phyloP scores from a whole-genome alignment of 2,888 invertebrate species.

The Agrilus cyanescens region DNA sequence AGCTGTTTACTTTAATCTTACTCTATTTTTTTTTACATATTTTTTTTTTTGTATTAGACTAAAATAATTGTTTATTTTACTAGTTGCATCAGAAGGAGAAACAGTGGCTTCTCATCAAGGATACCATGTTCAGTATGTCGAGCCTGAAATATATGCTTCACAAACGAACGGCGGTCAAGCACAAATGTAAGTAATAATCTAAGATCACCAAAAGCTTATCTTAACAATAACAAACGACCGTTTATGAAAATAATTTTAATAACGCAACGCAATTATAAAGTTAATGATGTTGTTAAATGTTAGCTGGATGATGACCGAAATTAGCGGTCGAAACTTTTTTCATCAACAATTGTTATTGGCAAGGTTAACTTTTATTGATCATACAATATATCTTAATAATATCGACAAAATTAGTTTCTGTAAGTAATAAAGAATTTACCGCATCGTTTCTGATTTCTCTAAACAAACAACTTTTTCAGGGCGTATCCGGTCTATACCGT shows the following conservation, averaged over 20 bases:
- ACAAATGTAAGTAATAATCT: slow-evolving; percentile 42
- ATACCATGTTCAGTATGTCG: slow-evolving; percentile 67
- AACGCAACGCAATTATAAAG: no score
- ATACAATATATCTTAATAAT: background rate
- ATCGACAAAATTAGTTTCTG: slow-evolving; percentile 23
- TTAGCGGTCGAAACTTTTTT: no score
- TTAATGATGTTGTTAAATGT: no score
- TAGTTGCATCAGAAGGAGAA: slow-evolving; percentile 45
- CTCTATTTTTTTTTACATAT: slow-evolving; percentile 3
- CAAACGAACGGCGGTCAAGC: slow-evolving; percentile 42
- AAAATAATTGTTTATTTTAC: background rate
- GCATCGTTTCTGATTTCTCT: background rate
- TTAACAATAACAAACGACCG: no score
- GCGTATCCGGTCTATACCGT: slow-evolving; percentile 69
- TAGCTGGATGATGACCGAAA: no score
- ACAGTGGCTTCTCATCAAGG: slow-evolving; percentile 44
- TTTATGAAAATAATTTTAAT: no score
- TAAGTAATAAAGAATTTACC: slow-evolving; percentile 26
- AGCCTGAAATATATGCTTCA: slow-evolving; percentile 53
- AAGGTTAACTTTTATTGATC: no score
- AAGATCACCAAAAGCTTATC: no score
- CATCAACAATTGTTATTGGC: no score
- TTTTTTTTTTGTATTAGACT: background rate
- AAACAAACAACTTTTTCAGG: slow-evolving; percentile 33
- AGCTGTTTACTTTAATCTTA: no score